Conservation (phyloP, 2,113 vertebrate genomes). For the Alligator mississippiensis region DNA sequence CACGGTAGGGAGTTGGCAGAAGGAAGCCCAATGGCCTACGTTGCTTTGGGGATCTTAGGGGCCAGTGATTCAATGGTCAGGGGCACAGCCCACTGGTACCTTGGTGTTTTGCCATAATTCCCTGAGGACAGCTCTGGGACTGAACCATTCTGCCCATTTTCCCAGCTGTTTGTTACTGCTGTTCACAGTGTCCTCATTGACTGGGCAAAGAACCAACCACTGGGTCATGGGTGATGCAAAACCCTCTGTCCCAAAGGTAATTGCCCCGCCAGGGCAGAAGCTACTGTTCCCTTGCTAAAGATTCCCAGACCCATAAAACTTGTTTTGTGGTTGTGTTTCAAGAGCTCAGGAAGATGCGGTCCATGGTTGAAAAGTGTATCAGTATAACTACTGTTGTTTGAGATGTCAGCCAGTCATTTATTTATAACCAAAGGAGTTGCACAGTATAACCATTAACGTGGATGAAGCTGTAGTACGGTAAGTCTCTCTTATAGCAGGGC, state of each 20-base stretch:
- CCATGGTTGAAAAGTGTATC: neutral
- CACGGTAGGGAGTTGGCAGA: neutral
- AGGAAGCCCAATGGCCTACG: neutral
- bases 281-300: neutral
- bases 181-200: neutral
- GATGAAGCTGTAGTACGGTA: neutral
- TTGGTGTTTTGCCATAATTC: neutral
- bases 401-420: neutral
- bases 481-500: neutral
- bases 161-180: neutral
- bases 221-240: neutral
- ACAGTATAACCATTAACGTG: neutral
- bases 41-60: neutral
- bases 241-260: neutral
- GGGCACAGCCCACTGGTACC: neutral
- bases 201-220: too few species aligned
- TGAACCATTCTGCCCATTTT: neutral
- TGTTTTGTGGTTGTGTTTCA: neutral
- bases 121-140: neutral
- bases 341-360: accelerated
- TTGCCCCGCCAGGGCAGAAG: neutral
- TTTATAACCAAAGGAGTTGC: neutral
- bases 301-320: neutral
- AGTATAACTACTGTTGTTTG: neutral
- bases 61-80: neutral